These are phyloP conservation scores for Odontamblyopus lacepedii DNA, from an alignment of 2,797 vertebrate genomes.

Conservation along the genomic window DNA sequence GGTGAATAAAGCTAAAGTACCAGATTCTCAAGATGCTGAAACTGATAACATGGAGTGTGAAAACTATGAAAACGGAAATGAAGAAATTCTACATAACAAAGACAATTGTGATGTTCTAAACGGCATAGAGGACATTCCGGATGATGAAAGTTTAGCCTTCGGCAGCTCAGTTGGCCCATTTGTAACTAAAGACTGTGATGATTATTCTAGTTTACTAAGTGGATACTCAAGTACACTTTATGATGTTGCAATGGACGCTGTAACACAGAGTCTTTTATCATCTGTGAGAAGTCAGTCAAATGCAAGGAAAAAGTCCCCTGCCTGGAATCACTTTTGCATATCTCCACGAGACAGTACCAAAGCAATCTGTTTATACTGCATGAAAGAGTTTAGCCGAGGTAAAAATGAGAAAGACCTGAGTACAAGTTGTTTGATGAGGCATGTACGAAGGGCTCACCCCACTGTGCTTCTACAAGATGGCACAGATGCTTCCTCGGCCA, in stretches of 20 bases:
- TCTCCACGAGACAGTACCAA: slow-evolving; percentile 97
- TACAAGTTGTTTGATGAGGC: slow-evolving; percentile 98
- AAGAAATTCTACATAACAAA: slow-evolving; percentile 77
- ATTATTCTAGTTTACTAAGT: slow-evolving; percentile 89
- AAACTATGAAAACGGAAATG: slow-evolving; percentile 56
- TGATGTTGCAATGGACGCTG: slow-evolving; percentile 97
- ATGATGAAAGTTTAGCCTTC: slow-evolving; percentile 82
- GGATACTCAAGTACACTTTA: slow-evolving; percentile 95
- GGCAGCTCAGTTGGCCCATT: slow-evolving; percentile 80
- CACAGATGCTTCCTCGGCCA: slow-evolving; percentile 72
- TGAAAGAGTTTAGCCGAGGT: slow-evolving; percentile 98
- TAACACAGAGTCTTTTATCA: slow-evolving; percentile 95
- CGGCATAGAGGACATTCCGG: slow-evolving; percentile 78
- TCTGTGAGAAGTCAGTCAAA: slow-evolving; percentile 85
- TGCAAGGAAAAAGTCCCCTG: slow-evolving; percentile 95
- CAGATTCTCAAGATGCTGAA: slow-evolving; percentile 62
- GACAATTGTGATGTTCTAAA: slow-evolving; percentile 74
- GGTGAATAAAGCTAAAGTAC: slow-evolving; percentile 64
- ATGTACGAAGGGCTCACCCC: slow-evolving; percentile 94
- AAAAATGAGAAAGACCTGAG: slow-evolving; percentile 99
- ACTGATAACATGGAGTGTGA: slow-evolving; percentile 56
- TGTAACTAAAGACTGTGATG: slow-evolving; percentile 83
- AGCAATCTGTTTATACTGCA: slow-evolving; percentile 98
- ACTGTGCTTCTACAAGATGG: slow-evolving; percentile 87
- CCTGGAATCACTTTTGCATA: slow-evolving; percentile 99